phyloP scores from a whole-genome alignment of 2,113 vertebrate genomes.

The Chionodraco myersi region DNA sequence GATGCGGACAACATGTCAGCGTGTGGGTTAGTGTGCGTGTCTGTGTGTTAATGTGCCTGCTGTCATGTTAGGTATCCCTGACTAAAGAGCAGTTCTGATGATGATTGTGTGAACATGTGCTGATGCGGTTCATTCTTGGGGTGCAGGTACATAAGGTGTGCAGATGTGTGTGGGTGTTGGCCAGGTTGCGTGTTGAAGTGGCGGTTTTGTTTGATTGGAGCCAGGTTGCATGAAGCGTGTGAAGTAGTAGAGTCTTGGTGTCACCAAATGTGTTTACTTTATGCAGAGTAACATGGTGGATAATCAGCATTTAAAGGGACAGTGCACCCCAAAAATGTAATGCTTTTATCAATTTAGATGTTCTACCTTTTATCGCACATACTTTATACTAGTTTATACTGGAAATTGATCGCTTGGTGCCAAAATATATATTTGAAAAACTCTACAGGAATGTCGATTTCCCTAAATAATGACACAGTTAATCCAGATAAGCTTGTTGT shows the following conservation, averaged over 20 bases:
- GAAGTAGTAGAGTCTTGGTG: neutral
- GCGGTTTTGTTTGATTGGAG: neutral
- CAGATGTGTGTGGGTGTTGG: neutral
- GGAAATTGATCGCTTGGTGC: no score
- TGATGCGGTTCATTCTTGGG: conserved; percentile 32
- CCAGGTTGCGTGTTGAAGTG: conserved; percentile 25
- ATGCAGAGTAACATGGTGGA: conserved; percentile 6
- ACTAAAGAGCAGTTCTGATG: conserved; percentile 45
- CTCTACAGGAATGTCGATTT: no score
- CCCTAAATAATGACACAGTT: no score
- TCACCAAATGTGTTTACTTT: neutral
- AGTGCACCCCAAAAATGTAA: no score
- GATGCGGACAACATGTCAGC: conserved; percentile 19
- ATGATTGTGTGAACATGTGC: conserved; percentile 8
- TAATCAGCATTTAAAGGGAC: conserved; percentile 26
- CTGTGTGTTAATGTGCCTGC: conserved; percentile 30
- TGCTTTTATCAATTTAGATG: no score
- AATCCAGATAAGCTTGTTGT: no score
- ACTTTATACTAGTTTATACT: no score
- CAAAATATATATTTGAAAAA: no score
- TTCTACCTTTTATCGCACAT: no score
- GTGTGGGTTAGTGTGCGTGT: conserved; percentile 16
- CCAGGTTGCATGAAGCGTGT: conserved; percentile 26
- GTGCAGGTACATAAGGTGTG: neutral
- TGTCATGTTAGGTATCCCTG: conserved; percentile 56